Percentiles rank a stretch among this genome's conserved stretches.
Evolutionary conservation across 1,140 invertebrate species (phyloP).

Genomic region (Ceratina japonica): DNA sequence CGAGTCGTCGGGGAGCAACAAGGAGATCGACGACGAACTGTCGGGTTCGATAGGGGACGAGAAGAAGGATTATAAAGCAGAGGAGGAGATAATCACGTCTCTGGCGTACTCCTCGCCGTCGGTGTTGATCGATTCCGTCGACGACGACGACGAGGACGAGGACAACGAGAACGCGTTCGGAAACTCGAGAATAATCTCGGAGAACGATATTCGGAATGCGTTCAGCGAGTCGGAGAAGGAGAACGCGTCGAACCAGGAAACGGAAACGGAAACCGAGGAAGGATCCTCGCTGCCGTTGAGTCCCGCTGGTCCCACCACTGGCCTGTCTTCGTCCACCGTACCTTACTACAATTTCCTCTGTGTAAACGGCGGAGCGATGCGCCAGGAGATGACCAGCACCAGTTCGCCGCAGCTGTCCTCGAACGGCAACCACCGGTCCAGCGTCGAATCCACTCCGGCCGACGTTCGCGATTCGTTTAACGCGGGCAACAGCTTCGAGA

Average conservation of each 20-base stretch:
- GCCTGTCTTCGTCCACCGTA: conserved; percentile 49
- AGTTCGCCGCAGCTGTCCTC: conserved; percentile 74
- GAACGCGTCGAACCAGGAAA: conserved; percentile 62
- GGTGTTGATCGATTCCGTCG: conserved; percentile 46
- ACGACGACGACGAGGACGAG: conserved; percentile 3
- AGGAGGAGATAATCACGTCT: neutral
- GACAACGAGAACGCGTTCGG: neutral
- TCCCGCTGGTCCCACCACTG: conserved; percentile 69
- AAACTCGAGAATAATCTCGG: conserved; percentile 8
- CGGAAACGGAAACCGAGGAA: conserved; percentile 74
- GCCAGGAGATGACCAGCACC: conserved; percentile 76
- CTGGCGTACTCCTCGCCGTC: conserved; percentile 44
- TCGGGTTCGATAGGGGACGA: conserved; percentile 46
- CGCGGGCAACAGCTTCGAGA: conserved; percentile 61
- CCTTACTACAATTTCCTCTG: conserved; percentile 75
- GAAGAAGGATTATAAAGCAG: conserved; percentile 19
- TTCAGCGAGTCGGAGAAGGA: conserved; percentile 70
- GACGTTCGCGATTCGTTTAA: conserved; percentile 77
- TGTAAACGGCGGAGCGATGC: conserved; percentile 72
- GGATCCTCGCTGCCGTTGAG: conserved; percentile 73
- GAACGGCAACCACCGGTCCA: conserved; percentile 58
- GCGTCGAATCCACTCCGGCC: conserved; percentile 69
- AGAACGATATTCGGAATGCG: conserved; percentile 64
- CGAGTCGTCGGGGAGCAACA: conserved; percentile 63
- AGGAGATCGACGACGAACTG: conserved; percentile 32